Percentiles rank a stretch among this genome's conserved stretches.
Evolutionary conservation across 2,797 vertebrate genomes (phyloP).

Genomic region (Artibeus lituratus): DNA sequence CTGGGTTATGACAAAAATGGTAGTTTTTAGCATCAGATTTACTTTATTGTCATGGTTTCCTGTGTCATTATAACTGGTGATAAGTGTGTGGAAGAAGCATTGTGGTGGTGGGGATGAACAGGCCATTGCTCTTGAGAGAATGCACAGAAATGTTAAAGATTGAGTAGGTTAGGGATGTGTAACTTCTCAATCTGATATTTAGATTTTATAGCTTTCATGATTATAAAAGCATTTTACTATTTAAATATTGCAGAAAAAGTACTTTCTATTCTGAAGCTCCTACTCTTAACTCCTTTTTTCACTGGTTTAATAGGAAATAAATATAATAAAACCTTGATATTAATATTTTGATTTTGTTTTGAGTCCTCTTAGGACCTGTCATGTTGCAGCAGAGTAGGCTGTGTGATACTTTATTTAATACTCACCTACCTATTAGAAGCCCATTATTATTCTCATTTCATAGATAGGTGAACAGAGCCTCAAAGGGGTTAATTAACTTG

Average conservation of each 20-base stretch:
- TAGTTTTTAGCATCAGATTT: not conserved
- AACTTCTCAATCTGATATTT: not conserved
- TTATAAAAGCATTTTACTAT: not conserved
- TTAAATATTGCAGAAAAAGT: not conserved
- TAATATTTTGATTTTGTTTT: constrained; percentile 29
- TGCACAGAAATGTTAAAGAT: not conserved
- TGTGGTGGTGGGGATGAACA: not conserved
- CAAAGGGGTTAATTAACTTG: constrained; percentile 49
- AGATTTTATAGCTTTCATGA: not conserved
- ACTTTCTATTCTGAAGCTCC: not conserved
- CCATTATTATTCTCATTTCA: constrained; percentile 40
- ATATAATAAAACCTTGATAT: not conserved
- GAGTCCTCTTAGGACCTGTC: not conserved
- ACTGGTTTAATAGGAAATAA: constrained; percentile 14
- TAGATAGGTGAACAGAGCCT: constrained; percentile 39
- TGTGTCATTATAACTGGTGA: not conserved
- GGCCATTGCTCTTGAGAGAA: not conserved
- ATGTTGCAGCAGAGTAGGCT: not conserved
- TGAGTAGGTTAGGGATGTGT: not conserved
- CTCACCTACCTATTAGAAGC: not conserved
- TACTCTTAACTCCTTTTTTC: not conserved
- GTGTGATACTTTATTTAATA: not conserved
- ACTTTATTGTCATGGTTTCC: not conserved
- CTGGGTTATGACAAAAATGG: not conserved
- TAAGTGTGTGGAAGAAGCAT: not conserved